Base-by-base conservation (phyloP, 2,113 vertebrate species). In the Cariama cristata region DNA sequence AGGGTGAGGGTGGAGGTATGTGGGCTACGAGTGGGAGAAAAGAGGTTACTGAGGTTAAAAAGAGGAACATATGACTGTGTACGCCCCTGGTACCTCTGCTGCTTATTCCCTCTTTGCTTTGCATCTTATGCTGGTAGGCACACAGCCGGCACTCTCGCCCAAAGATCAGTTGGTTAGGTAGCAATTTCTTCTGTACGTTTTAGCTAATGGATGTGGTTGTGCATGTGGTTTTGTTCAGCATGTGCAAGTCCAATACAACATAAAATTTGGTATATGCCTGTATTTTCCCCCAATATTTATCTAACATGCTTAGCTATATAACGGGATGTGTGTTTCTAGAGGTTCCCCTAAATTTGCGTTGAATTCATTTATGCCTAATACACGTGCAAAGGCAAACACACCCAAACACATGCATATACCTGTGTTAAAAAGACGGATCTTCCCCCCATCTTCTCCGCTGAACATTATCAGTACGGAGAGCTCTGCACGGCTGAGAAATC, bases 11-110 rank as follows among this genome's bases (percentile, higher is more conserved):
- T 96, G 95, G 93, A 90, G 87, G 75, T 86, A 95, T 81, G 94
- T 77, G 68, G 92, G 92, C 82, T 94, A 87, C 2, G 23, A 95
- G 96, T 96, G 85, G 95, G 59, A 94, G 89, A 90, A 94, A 76
- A 87, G 95, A 96, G 94, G 94, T 97, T 97, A 90, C 55, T 96
- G 96, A 96, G 96, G 96, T 97, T 97, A 95, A 95, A 89, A 94
- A 88, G 89, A 91, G 97, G 97, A 97, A 97, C 45, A 0, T 93
- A 93, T 97, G 95, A 97, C 94, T 97, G 81, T 91, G 55, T 92
- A 86, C 4, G 5, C 71, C 91, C 86, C 77, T 94, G 79, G 79
- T 83, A 75, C 71, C 83, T 90, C 71, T 8, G 26, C 84, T 74
- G 58, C 84, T 93, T 67, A 80, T 59, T 88, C 91, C 62, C n/a